Percentiles rank a stretch among this genome's conserved stretches.
Conservation (phyloP, 1,140 invertebrate genomes). For the Caenorhabditis elegans region DNA sequence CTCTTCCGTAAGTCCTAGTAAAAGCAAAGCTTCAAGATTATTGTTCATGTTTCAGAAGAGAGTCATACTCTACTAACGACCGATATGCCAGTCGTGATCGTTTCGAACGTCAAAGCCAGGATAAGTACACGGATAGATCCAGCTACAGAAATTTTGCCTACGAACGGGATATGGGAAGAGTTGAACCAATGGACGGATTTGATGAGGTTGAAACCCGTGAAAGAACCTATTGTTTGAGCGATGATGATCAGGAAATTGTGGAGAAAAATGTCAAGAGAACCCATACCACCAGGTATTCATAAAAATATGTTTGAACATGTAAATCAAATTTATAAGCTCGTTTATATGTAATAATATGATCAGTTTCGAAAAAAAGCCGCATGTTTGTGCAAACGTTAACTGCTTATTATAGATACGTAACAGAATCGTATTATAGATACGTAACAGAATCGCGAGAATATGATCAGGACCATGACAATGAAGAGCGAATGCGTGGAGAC, state of each 20-base stretch:
- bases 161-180: constrained; percentile 39
- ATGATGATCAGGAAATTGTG: constrained; percentile 36
- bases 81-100: background rate
- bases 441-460: background rate
- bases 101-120: background rate
- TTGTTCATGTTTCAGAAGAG: background rate
- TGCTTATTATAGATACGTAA: no score
- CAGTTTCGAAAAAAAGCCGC: no score
- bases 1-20: background rate
- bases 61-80: background rate
- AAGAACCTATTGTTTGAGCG: constrained; percentile 19
- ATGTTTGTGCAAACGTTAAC: no score
- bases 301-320: no score
- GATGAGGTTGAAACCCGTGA: constrained; percentile 39
- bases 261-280: constrained; percentile 40
- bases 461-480: background rate
- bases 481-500: background rate
- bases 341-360: no score
- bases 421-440: background rate
- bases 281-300: constrained; percentile 39
- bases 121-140: constrained; percentile 15
- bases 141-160: constrained; percentile 40
- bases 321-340: no score
- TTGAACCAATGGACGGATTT: constrained; percentile 35
- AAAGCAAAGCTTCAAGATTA: no score